These are phyloP conservation scores for Tenebrosternarchus preto DNA, from an alignment of 2,113 vertebrate genomes.

Conservation along the genomic window DNA sequence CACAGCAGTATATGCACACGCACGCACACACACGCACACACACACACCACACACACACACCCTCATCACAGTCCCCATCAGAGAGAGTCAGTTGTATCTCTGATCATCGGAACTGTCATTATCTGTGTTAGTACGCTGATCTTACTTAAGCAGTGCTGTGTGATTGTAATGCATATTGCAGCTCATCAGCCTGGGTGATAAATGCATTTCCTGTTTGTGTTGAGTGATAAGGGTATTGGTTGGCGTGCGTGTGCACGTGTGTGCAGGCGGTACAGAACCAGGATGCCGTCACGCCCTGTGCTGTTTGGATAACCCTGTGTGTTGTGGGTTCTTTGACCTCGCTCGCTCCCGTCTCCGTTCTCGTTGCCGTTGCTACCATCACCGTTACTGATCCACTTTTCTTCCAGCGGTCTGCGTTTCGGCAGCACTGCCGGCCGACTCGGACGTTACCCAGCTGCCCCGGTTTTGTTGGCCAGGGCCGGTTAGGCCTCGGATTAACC, in stretches of 20 bases:
- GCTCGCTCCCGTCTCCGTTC: constrained; percentile 14
- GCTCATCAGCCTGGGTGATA: neutral
- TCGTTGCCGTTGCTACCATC: no score
- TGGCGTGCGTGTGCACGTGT: neutral
- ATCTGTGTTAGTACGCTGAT: constrained; percentile 42
- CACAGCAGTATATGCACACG: constrained; percentile 1
- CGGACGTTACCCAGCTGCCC: constrained; percentile 40
- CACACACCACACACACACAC: constrained; percentile 23
- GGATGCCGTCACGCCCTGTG: neutral
- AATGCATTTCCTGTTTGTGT: constrained; percentile 38
- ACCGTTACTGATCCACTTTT: constrained; percentile 42
- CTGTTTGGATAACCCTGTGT: constrained; percentile 2
- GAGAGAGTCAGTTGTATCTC: constrained; percentile 31
- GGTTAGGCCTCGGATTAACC: constrained; percentile 33
- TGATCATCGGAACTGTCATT: constrained; percentile 35
- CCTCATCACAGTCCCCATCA: constrained; percentile 8
- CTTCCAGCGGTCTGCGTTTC: constrained; percentile 37
- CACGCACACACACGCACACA: neutral
- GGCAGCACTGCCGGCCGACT: neutral
- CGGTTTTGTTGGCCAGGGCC: neutral
- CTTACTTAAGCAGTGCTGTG: constrained; percentile 2
- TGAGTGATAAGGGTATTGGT: no score
- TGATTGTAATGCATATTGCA: neutral
- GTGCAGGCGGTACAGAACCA: constrained; percentile 30
- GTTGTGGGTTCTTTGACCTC: constrained; percentile 21